Percentiles rank a stretch among this genome's conserved stretches.
These are phyloP conservation scores for Oscheius sp. DNA, from an alignment of 2,888 invertebrate genomes.

Conservation along the genomic window DNA sequence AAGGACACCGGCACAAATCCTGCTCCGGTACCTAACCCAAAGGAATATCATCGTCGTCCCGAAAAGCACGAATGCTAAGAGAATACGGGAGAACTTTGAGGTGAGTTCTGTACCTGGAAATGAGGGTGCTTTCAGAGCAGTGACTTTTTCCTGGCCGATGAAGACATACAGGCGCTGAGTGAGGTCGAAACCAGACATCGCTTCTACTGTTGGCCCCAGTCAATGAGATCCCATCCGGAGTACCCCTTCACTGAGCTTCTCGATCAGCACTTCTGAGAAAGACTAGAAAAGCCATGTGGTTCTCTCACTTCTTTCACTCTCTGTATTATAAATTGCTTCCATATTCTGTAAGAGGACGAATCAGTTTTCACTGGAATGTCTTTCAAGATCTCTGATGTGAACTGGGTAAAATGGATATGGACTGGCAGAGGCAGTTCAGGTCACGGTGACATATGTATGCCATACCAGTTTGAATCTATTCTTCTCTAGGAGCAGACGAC, in stretches of 20 bases:
- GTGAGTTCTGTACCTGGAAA: background rate
- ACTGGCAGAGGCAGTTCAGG: too few relatives aligned
- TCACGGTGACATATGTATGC: too few relatives aligned
- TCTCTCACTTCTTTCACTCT: too few relatives aligned
- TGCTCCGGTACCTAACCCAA: slow-evolving; percentile 45
- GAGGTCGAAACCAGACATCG: slow-evolving; percentile 28
- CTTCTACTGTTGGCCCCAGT: slow-evolving; percentile 27
- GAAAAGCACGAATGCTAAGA: slow-evolving; percentile 41
- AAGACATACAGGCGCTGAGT: slow-evolving; percentile 38
- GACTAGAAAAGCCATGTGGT: background rate
- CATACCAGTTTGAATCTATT: too few relatives aligned
- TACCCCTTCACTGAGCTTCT: slow-evolving; percentile 43
- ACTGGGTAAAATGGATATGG: too few relatives aligned
- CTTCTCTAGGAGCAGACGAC: too few relatives aligned
- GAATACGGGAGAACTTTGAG: slow-evolving; percentile 44
- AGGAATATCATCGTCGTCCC: slow-evolving; percentile 45
- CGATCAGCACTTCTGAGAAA: background rate
- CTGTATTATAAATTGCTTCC: too few relatives aligned
- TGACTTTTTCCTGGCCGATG: slow-evolving; percentile 39
- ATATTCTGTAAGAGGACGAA: too few relatives aligned
- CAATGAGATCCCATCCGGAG: slow-evolving; percentile 41
- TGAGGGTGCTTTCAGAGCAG: slow-evolving; percentile 33
- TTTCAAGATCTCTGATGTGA: too few relatives aligned
- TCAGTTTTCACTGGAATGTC: too few relatives aligned
- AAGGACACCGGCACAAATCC: slow-evolving; percentile 55